Evolutionary conservation across 2,113 vertebrate species (phyloP).

Genomic region (Jacana jacana): DNA sequence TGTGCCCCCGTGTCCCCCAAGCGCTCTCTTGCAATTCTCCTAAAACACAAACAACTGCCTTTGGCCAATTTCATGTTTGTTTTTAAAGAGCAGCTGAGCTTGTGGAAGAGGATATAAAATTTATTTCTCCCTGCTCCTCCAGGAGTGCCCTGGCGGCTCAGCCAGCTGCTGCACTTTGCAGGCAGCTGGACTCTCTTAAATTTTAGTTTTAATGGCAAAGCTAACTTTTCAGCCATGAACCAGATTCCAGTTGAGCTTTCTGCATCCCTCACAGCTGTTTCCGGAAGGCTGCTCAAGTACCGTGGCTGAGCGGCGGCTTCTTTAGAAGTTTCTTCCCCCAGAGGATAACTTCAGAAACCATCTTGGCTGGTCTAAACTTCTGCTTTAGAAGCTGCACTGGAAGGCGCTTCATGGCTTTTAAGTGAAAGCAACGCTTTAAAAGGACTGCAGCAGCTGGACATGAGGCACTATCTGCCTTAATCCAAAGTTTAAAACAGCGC

Average conservation of each 20-base stretch:
- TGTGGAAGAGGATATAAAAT: neutral
- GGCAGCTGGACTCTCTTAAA: slow-evolving; percentile 52
- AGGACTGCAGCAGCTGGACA: neutral
- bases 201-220: slow-evolving; percentile 35
- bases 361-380: neutral
- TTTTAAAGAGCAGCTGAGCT: slow-evolving; percentile 2
- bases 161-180: slow-evolving; percentile 25
- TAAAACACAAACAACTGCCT: neutral
- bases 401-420: neutral
- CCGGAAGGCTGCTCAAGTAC: slow-evolving; percentile 12
- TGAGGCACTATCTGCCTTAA: neutral
- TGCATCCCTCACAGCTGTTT: slow-evolving; percentile 41
- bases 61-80: neutral
- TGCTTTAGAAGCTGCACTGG: slow-evolving; percentile 8
- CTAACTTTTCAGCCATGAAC: slow-evolving; percentile 28
- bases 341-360: slow-evolving; percentile 16
- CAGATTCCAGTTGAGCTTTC: neutral
- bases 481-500: neutral
- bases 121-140: neutral
- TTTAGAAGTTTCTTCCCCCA: slow-evolving; percentile 12
- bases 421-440: slow-evolving; percentile 9
- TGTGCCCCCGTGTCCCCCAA: fast-evolving
- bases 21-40: neutral
- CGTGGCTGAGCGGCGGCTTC: neutral
- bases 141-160: neutral